These are phyloP conservation scores for Alaudala cheleensis DNA, from an alignment of 2,113 vertebrate species.

Conservation along the genomic window DNA sequence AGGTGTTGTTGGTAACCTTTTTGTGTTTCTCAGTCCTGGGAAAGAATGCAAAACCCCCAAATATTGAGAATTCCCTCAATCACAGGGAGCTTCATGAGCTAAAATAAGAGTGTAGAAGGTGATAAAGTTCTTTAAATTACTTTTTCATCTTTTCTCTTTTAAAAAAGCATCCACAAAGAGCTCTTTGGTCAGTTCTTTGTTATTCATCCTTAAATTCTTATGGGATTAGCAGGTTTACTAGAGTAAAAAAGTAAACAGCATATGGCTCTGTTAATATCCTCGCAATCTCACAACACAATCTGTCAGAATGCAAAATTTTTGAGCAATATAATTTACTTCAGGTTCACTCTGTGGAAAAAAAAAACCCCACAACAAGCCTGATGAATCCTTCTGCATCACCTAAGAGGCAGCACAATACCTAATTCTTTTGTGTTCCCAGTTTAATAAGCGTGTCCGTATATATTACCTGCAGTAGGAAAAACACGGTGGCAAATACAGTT, in stretches of 20 bases:
- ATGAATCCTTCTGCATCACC: neutral
- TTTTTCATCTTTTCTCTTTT: neutral
- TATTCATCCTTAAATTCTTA: constrained; percentile 12
- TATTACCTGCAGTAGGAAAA: constrained; percentile 30
- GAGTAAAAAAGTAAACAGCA: constrained; percentile 45
- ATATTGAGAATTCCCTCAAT: neutral
- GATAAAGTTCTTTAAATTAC: neutral
- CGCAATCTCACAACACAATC: constrained; percentile 9
- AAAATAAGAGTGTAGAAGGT: neutral
- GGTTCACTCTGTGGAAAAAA: neutral
- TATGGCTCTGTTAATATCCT: constrained; percentile 32
- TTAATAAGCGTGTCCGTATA: neutral
- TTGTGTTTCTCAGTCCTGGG: neutral
- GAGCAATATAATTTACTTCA: neutral
- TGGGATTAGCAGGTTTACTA: constrained; percentile 23
- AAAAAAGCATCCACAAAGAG: neutral
- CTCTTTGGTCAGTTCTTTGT: constrained; percentile 3
- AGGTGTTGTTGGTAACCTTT: neutral
- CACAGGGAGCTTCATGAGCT: neutral
- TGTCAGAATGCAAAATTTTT: constrained; percentile 23
- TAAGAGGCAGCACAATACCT: neutral
- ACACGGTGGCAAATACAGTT: constrained; percentile 21
- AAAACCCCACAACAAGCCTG: neutral
- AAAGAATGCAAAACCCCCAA: neutral
- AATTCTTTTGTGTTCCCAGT: neutral